Conservation (phyloP, 2,797 vertebrate species). For the Triplophysa bombifrons region DNA sequence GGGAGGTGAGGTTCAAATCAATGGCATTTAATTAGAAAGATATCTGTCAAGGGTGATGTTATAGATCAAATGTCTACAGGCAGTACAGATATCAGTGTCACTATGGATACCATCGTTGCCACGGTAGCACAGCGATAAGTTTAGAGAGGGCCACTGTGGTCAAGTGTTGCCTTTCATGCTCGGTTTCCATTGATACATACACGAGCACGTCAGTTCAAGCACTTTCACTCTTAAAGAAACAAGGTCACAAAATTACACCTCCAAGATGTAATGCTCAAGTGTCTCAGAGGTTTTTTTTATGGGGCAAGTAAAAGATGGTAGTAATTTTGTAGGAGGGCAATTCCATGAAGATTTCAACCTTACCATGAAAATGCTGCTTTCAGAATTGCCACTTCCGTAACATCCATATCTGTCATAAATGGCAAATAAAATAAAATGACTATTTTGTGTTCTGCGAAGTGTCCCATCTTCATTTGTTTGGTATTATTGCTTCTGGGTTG, state of each 20-base stretch:
- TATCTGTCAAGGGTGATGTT: constrained; percentile 61
- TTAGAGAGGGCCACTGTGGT: constrained; percentile 17
- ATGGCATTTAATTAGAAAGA: constrained; percentile 70
- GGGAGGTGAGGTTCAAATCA: constrained; percentile 57
- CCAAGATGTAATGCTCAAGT: neutral
- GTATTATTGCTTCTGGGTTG: too few relatives aligned
- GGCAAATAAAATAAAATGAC: too few relatives aligned
- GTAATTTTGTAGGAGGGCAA: too few relatives aligned
- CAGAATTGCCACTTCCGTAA: too few relatives aligned
- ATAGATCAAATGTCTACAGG: constrained; percentile 57
- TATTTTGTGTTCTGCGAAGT: too few relatives aligned
- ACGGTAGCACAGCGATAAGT: constrained; percentile 30
- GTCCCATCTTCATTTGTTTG: too few relatives aligned
- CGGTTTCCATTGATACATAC: constrained; percentile 29
- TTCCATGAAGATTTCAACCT: too few relatives aligned
- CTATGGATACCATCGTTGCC: constrained; percentile 57
- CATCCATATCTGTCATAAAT: too few relatives aligned
- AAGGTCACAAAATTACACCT: constrained; percentile 14
- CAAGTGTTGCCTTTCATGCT: constrained; percentile 42
- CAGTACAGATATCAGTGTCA: constrained; percentile 39
- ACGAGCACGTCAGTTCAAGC: constrained; percentile 1
- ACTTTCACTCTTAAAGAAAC: constrained; percentile 16
- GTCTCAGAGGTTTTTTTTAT: neutral
- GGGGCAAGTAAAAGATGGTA: too few relatives aligned
- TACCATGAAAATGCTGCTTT: too few relatives aligned